Evolutionary conservation across 2,113 vertebrate genomes (phyloP), one percentile per base, ranked within the genome.

Genomic region (Carassius carassius): DNA sequence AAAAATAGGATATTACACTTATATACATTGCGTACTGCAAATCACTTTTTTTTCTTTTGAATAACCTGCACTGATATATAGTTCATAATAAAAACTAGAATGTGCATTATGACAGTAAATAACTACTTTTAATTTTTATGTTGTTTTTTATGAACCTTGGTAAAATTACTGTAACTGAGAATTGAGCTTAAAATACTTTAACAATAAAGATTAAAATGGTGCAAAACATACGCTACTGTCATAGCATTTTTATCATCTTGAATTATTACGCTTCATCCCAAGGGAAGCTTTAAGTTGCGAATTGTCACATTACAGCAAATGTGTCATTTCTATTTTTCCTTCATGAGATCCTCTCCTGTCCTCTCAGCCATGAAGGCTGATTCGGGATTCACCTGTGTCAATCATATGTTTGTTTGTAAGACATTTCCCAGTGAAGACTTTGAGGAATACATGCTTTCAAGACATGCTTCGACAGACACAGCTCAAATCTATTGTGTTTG

Each of bases 371-470:
- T 78, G 75, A 58, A 37, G 49, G 14, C 17, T 41, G 56, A 17
- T 37, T 35, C 51, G 2, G 49, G 54, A 67, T 44, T 62, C 69
- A 69, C 67, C 67, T 54, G 65, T 85, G 78, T 74, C 67, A 41
- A 70, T 79, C 67, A 62, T 56, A 63, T 62, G 37, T 83, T 74
- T 74, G 82, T 75, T 60, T 74, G 82, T 83, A 54, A 83, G 82
- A 75, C 82, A 83, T 75, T 62, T 58, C 60, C 23, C 44, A 29
- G 56, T 60, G 69, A 67, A 56, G 32, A 16, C 44, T 51, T 37
- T 54, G 21, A 51, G 69, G 65, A 56, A 72, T 51, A 85, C 83
- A 85, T 3, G 35, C 51, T 67, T 70, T 37, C 35, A 76, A 19
- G 51, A 32, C 51, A 54, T 14, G 51, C 81, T 44, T 83, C 35